phyloP scores from a whole-genome alignment of 2,797 vertebrate genomes.

The Buceros bicornis region DNA sequence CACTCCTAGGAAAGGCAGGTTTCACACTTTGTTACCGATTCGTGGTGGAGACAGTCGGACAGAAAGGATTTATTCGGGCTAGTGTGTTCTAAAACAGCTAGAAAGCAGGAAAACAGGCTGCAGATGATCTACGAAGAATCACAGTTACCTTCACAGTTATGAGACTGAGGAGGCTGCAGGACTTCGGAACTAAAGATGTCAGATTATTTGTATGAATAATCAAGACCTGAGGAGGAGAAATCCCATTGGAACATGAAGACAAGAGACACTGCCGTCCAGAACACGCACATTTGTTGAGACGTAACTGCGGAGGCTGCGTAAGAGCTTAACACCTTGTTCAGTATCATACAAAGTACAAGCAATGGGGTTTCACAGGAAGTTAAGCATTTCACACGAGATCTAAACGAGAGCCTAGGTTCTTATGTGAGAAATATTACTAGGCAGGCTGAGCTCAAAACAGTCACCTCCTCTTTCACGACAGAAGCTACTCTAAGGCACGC shows the following conservation, averaged over 20 bases:
- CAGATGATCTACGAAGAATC: neutral
- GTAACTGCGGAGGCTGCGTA: neutral
- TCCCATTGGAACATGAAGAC: neutral
- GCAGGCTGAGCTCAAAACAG: neutral
- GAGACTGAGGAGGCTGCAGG: slow-evolving; percentile 85
- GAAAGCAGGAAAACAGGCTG: neutral
- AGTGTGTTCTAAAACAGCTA: neutral
- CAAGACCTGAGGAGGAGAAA: slow-evolving; percentile 84
- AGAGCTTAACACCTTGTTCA: neutral
- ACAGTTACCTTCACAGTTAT: slow-evolving; percentile 88
- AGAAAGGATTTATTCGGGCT: neutral
- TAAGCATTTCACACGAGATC: neutral
- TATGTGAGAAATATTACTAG: neutral
- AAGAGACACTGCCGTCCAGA: neutral
- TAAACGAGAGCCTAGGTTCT: neutral
- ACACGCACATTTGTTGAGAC: neutral
- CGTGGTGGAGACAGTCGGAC: neutral
- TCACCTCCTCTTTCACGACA: neutral
- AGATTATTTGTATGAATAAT: slow-evolving; percentile 92
- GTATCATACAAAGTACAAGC: neutral
- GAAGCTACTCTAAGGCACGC: neutral
- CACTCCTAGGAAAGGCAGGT: neutral
- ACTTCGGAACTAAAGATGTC: slow-evolving; percentile 88
- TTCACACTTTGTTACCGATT: neutral
- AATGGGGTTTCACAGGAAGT: neutral